Base-by-base conservation (phyloP, 2,797 vertebrate species). In the Catamblyrhynchus diadema region DNA sequence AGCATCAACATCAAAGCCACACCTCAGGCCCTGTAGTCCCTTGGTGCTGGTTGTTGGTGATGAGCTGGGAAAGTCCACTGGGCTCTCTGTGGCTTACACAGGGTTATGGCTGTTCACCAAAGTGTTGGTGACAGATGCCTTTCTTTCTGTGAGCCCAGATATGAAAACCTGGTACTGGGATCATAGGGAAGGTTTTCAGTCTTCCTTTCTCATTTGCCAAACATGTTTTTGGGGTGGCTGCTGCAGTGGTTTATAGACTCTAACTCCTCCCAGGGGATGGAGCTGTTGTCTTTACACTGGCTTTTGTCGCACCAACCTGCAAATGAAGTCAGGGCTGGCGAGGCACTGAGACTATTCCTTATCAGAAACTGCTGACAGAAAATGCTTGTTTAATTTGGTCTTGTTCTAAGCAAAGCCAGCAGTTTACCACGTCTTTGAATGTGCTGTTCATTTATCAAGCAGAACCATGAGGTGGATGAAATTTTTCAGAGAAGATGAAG, bases 401-500 rank as follows among this genome's bases (percentile, higher is more conserved):
- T 32, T 54, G 3, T 70, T 88, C 44, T 71, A 75, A 81, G 67
- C 24, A 56, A 77, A 82, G 25, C 39, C 45, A 77, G 14, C 18
- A 33, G n/a, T 73, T 91, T 80, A 33, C 24, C 4, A 5, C 1
- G 3, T 62, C 71, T 74, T 72, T 80, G 28, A 79, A 81, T 13
- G 19, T 73, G 37, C 32, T 80, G 18, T 60, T 75, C 10, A 32
- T 91, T 81, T 94, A 70, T 84, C 78, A 88, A 70, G 39, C 37
- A 81, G 51, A 79, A 56, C 42, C 19, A 28, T 33, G 37, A 88
- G 80, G 50, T 37, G 41, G 72, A 87, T 92, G 72, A 95, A 91
- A 71, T 92, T 80, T 79, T 79, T 80, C 51, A 96, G 62, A 86
- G 64, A 89, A 95, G 72, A 74, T 54, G 94, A 81, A 96, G 84